These are phyloP conservation scores for Tachystola acroxantha DNA, from an alignment of 2,888 invertebrate species.

Conservation along the genomic window DNA sequence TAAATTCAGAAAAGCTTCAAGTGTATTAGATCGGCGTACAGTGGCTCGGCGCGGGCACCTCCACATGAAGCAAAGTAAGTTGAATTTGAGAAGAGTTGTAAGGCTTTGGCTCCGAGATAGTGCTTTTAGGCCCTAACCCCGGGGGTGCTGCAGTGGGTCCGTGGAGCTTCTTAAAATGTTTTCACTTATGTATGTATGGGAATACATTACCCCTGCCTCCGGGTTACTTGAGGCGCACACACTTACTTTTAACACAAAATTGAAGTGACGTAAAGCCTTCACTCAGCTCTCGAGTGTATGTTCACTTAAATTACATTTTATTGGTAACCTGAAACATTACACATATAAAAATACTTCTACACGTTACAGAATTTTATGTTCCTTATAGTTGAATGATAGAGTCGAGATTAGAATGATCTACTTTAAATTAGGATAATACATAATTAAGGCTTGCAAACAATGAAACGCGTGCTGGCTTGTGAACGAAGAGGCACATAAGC, in stretches of 20 bases:
- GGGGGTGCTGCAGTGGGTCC: constrained; percentile 75
- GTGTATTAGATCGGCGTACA: constrained; percentile 25
- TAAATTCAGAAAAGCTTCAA: too few species aligned
- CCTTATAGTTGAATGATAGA: too few species aligned
- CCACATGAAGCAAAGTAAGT: constrained; percentile 72
- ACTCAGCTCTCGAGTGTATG: constrained; percentile 66
- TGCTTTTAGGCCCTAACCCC: constrained; percentile 79
- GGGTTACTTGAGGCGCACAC: constrained; percentile 69
- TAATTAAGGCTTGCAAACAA: too few species aligned
- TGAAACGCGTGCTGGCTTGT: too few species aligned
- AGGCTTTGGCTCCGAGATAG: constrained; percentile 77
- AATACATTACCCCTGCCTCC: constrained; percentile 74
- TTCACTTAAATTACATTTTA: constrained; percentile 69
- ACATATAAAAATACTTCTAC: constrained; percentile 1
- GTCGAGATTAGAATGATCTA: too few species aligned
- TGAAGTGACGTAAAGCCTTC: constrained; percentile 75
- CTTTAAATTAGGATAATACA: too few species aligned
- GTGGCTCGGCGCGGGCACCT: constrained; percentile 58
- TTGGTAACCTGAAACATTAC: constrained; percentile 59
- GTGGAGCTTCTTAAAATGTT: constrained; percentile 77
- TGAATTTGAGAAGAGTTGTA: constrained; percentile 79
- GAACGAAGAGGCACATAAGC: too few species aligned
- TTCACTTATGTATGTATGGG: constrained; percentile 77
- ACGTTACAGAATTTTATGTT: too few species aligned
- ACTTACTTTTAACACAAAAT: constrained; percentile 76